Evolutionary conservation across 2,888 invertebrate species (phyloP), one percentile per base, ranked within the genome.

Genomic region (Netelia fuscicornis): DNA sequence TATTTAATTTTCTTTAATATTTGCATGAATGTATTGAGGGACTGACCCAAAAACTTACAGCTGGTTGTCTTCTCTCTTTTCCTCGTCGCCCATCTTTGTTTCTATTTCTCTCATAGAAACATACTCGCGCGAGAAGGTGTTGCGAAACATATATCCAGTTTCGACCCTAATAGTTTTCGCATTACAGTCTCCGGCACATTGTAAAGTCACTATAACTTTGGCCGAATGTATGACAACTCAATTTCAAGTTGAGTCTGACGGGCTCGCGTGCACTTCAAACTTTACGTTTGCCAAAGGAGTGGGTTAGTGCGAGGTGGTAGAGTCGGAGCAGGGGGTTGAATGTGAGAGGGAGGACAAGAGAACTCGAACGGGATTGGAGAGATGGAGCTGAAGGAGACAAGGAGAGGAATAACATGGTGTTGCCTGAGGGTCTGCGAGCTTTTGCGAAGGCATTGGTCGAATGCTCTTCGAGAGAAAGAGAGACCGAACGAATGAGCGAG

Each of bases 201-300:
- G 91, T 91, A 91, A 90, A 92, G 91, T 90, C 90, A 91, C 90
- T 91, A 89, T 91, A 92, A 93, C 91, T 92, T 90, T 81, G 81
- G 67, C 54, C 89, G 91, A 93, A 90, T 91, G 90, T 92, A 93
- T 93, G 93, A 93, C 92, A 93, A 93, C 93, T 93, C 93, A 93
- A 93, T 93, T 93, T 93, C 90, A 93, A 93, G 91, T 93, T 92
- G 89, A 90, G 89, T 89, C 89, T 91, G 91, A 92, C 91, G 91
- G 91, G 90, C 89, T 93, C 91, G 92, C 93, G 92, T 92, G 93
- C 91, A 88, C 91, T 91, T 91, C 90, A 90, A 90, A 90, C 89
- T 92, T 89, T 84, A 86, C 87, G 86, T 83, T 82, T 85, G 83
- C 84, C 81, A 84, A 74, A 80, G 56, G 64, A 25, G 25, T 56